Evolutionary conservation across 2,888 invertebrate species (phyloP), one percentile per base, ranked within the genome.

Genomic region (Argyra leucocephala): DNA sequence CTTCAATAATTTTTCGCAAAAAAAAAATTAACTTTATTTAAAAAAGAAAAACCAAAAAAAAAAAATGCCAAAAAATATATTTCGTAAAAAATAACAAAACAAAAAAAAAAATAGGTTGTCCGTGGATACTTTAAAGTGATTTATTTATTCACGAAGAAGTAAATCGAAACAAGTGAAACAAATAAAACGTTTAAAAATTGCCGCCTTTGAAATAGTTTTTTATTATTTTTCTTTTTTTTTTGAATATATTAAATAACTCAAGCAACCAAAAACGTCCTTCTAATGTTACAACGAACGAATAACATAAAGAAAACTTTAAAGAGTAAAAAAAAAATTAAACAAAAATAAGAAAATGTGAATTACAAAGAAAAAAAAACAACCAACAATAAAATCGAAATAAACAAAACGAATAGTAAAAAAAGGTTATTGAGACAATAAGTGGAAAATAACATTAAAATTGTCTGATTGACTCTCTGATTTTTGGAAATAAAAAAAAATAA

Each of bases 41-140:
- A n/a, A 18, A 2, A 48, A n/a, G 18, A 48, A 12, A 18, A 15
- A 48, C 15, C 48, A 48, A 18, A 9, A 48, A 31, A 48, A 3
- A 15, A 18, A 48, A 48, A 18, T 18, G 12, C 15, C 7, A 10
- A 7, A 3, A 18, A 48, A 18, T 48, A 48, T 5, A 15, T 18
- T 10, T 10, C 7, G 9, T 6, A 26, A 26, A 26, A 26, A 6
- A 26, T 6, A 26, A 26, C 4, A 26, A 26, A 26, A 26, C 4
- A 26, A 26, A 4, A 26, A 26, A 26, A 37, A 37, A 37, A 48
- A 48, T 5, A 18, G 48, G 48, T 48, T 48, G 48, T 48, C 48
- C 48, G n/a, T 48, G 48, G 18, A 48, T 48, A 48, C 15, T 48
- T 48, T 48, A 48, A 48, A 48, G 48, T 48, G 48, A 48, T 48